Conservation (phyloP, 2,888 invertebrate genomes). For the Trilocha varians region DNA sequence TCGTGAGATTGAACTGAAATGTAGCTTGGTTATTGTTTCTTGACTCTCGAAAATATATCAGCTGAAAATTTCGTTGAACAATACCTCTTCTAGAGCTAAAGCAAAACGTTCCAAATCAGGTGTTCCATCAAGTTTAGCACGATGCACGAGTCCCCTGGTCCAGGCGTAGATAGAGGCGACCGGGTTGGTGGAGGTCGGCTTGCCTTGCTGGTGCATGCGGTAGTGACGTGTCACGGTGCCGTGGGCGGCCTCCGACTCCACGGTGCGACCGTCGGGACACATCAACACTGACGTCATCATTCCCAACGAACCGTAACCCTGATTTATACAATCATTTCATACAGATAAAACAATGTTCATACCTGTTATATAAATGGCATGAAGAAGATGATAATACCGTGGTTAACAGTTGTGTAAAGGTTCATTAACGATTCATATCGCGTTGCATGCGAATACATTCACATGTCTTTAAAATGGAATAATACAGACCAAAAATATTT, state of each 20-base stretch:
- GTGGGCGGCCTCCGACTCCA: slow-evolving; percentile 93
- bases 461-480: too few relatives aligned
- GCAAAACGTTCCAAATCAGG: slow-evolving; percentile 83
- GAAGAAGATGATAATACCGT: too few relatives aligned
- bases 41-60: background rate
- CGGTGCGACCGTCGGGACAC: slow-evolving; percentile 88
- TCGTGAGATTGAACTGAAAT: background rate
- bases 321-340: too few relatives aligned
- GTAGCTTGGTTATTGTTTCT: background rate
- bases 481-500: too few relatives aligned
- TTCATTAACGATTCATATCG: too few relatives aligned
- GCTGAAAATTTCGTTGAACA: background rate
- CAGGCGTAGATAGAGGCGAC: slow-evolving; percentile 94
- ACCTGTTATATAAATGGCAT: too few relatives aligned
- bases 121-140: slow-evolving; percentile 86
- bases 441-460: too few relatives aligned
- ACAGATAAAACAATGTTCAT: too few relatives aligned
- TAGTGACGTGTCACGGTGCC: slow-evolving; percentile 93
- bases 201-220: slow-evolving; percentile 89
- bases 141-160: slow-evolving; percentile 88
- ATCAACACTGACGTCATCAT: slow-evolving; percentile 93
- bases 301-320: slow-evolving; percentile 86
- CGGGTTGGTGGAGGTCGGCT: slow-evolving; percentile 91
- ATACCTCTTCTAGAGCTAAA: slow-evolving; percentile 77
- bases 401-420: too few relatives aligned